These are phyloP conservation scores for Catostylus mosaicus DNA, from an alignment of 30 jellyfish, hydroid and myxozoan genomes.

Conservation along the genomic window DNA sequence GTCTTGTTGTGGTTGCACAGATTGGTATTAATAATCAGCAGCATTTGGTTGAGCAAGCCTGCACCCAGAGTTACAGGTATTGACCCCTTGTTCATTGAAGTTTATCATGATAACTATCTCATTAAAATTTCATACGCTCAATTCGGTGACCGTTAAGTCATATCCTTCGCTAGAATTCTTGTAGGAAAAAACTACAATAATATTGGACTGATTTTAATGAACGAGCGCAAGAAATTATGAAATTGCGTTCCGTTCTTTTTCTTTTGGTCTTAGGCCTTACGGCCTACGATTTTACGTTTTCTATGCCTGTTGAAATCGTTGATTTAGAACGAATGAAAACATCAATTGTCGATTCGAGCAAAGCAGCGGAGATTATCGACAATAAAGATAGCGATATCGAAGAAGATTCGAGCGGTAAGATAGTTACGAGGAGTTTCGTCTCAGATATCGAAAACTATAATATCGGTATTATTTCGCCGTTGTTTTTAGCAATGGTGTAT, in stretches of 20 bases:
- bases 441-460: too few relatives aligned
- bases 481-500: neutral
- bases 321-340: slow-evolving; percentile 56
- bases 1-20: too few relatives aligned
- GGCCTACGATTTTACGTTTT: slow-evolving; percentile 30
- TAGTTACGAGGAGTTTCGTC: too few relatives aligned
- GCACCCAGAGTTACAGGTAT: slow-evolving; percentile 66
- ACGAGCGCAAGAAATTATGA: slow-evolving; percentile 56
- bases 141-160: slow-evolving; percentile 63
- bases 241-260: slow-evolving; percentile 67
- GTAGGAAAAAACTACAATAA: neutral
- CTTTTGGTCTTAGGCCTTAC: slow-evolving; percentile 62
- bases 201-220: slow-evolving; percentile 33
- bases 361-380: slow-evolving; percentile 67
- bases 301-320: slow-evolving; percentile 57
- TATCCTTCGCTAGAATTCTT: slow-evolving; percentile 20
- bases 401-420: slow-evolving; percentile 55
- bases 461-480: neutral
- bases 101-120: slow-evolving; percentile 36
- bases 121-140: slow-evolving; percentile 47
- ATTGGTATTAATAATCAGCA: too few relatives aligned
- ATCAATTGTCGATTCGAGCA: slow-evolving; percentile 51
- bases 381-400: slow-evolving; percentile 39
- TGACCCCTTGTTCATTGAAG: slow-evolving; percentile 71
- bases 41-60: slow-evolving; percentile 49